Percentiles rank a stretch among this genome's conserved stretches.
These are phyloP conservation scores for Gallinago media DNA, from an alignment of 2,113 vertebrate genomes.

Conservation along the genomic window DNA sequence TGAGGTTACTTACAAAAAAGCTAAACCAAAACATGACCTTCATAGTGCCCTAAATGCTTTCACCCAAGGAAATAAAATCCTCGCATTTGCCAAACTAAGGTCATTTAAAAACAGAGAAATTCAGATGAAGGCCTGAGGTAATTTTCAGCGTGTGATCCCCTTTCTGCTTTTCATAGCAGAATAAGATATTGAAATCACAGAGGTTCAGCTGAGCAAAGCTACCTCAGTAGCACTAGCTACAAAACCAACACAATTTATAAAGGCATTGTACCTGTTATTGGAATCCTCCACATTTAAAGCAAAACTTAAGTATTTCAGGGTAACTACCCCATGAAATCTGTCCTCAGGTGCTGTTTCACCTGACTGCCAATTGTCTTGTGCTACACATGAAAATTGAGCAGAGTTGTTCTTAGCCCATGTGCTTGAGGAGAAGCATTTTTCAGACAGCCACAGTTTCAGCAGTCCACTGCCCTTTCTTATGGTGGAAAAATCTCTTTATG, in stretches of 20 bases:
- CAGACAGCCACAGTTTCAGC: not conserved
- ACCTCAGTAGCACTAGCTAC: not conserved
- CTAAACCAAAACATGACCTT: not conserved
- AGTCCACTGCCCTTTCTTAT: not conserved
- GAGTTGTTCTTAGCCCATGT: not conserved
- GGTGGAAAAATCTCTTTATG: not conserved
- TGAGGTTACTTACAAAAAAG: not conserved
- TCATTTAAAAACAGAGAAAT: not conserved
- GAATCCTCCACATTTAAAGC: conserved; percentile 9
- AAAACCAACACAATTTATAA: not conserved
- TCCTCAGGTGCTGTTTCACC: not conserved
- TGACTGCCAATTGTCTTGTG: not conserved
- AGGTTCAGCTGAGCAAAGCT: not conserved
- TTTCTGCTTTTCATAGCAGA: not conserved
- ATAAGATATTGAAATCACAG: not conserved
- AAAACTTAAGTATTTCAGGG: conserved; percentile 22
- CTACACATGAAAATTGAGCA: not conserved
- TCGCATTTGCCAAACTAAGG: conserved; percentile 5
- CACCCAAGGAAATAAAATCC: not conserved
- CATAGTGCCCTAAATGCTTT: not conserved
- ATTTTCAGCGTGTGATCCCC: not conserved
- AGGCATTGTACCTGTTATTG: not conserved
- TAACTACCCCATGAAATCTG: not conserved
- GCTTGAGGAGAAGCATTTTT: not conserved
- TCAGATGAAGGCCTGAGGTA: not conserved